Base-by-base conservation (phyloP, 2,113 vertebrate species). In the Pachyramphus minor region DNA sequence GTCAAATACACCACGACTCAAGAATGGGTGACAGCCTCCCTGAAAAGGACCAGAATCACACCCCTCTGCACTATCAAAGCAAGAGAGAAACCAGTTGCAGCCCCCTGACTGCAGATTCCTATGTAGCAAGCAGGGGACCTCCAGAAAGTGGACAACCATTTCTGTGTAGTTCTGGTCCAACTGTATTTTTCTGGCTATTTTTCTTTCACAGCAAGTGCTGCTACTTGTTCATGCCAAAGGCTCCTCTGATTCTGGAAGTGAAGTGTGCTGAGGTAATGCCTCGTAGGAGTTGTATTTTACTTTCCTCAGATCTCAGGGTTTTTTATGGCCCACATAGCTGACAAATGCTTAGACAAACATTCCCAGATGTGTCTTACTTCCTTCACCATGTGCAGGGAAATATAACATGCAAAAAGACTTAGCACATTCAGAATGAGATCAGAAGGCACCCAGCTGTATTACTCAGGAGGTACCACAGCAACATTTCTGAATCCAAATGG, bases 281-380 rank as follows among this genome's bases (percentile, higher is more conserved):
- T 71, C 0, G 0, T 5, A 25, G 56, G 69, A 85, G 35, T 1
- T 80, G 5, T 42, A 6, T 53, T 84, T 87, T 42, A 39, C 11
- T n/a, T 72, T 60, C 33, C 25, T 75, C 2, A 0, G 10, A 7
- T 67, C 52, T 66, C 22, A 6, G 23, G 30, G 14, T 0, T 5
- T 73, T 89, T 50, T 49, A 55, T 37, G 27, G 53, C 66, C 35
- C 35, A 5, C 2, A 2, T 28, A 84, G 27, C 58, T 47, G 56
- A 50, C n/a, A 86, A 39, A n/a, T 6, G 30, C 60, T 84, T 52
- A 41, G 31, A 11, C 3, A 39, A 9, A 14, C 14, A 8, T 66
- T 81, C 24, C 73, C 60, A 56, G 60, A 30, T 37, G 14, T 10
- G 12, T 55, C 19, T 71, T 4, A 0, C 23, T 81, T 66, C 42